Base-by-base conservation (phyloP, 1,140 invertebrate genomes). In the Hyposmocoma kahamanoa region DNA sequence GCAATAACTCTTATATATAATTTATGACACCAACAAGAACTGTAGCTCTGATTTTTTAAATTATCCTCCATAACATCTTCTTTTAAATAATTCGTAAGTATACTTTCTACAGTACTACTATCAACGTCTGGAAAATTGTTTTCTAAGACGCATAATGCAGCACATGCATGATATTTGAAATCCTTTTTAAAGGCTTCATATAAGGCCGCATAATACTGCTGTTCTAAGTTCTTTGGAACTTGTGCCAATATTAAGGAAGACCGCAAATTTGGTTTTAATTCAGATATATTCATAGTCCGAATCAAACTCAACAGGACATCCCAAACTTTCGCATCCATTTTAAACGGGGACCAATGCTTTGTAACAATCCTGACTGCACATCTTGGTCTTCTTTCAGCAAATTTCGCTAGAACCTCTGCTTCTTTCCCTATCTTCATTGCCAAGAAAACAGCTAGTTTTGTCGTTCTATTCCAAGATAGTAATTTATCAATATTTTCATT, bases 121-220 rank as follows among this genome's bases (percentile, higher is more conserved):
- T 70, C 53, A 3, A 68, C 53, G 26, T 65, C 39, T 4, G 47
- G 43, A 2, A 76, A 47, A 10, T 59, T 18, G 22, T 61, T 67
- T 44, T 67, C 59, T 9, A 77, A 36, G 15, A 45, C 45, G 21
- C 42, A 47, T 9, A 77, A 36, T 15, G 59, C 57, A 8, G 32
- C 20, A 22, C 49, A 49, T 13, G 56, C 48, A 17, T 60, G 43
- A 18, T 38, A 21, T 39, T 52, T 22, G 1, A 48, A 50, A 10
- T 46, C 52, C 49, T 62, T 65, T 0, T 43, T 2, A 13, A 65
- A 46, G 3, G 50, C 47, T 19, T 53, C 28, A 38, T 59, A 72
- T 2, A 75, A 34, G 13, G 42, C 45, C 4, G 38, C 34, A 47
- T 61, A 72, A 22, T 74, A 80, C 19, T 74, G 63, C 1, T 51